phyloP scores from a whole-genome alignment of 2,888 invertebrate genomes.

The Nycteola revayana region DNA sequence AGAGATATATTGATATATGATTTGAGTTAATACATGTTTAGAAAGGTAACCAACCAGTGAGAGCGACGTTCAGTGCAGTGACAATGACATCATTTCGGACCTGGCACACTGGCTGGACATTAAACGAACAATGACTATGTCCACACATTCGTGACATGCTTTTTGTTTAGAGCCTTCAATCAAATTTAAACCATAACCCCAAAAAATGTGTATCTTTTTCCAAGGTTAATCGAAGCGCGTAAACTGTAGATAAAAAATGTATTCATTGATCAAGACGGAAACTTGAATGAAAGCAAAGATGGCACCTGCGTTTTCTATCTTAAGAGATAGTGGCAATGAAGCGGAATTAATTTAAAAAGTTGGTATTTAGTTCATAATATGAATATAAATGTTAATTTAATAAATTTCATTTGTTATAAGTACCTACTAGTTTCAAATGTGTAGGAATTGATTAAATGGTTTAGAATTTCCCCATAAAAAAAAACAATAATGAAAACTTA shows the following conservation, averaged over 20 bases:
- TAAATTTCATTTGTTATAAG: too few relatives aligned
- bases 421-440: too few relatives aligned
- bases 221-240: not conserved
- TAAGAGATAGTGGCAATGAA: slow-evolving; percentile 9
- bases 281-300: slow-evolving; percentile 32
- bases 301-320: slow-evolving; percentile 17
- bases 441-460: too few relatives aligned
- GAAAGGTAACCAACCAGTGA: slow-evolving; percentile 35
- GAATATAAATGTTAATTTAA: too few relatives aligned
- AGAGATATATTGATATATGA: slow-evolving; percentile 26
- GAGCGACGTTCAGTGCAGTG: slow-evolving; percentile 30
- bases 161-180: slow-evolving; percentile 20
- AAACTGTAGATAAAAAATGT: slow-evolving; percentile 7
- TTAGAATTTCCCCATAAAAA: too few relatives aligned
- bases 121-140: slow-evolving; percentile 29
- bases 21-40: slow-evolving; percentile 21
- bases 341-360: slow-evolving; percentile 2
- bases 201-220: slow-evolving; percentile 1
- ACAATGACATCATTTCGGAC: slow-evolving; percentile 43
- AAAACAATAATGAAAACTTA: too few relatives aligned
- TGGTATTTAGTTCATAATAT: not conserved
- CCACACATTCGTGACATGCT: slow-evolving; percentile 28
- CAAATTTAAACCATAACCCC: slow-evolving; percentile 17
- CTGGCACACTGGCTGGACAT: slow-evolving; percentile 24
- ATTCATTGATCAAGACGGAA: slow-evolving; percentile 25